Evolutionary conservation across 2,888 invertebrate genomes (phyloP), one percentile per base, ranked within the genome.

Genomic region (Cantharis rustica): DNA sequence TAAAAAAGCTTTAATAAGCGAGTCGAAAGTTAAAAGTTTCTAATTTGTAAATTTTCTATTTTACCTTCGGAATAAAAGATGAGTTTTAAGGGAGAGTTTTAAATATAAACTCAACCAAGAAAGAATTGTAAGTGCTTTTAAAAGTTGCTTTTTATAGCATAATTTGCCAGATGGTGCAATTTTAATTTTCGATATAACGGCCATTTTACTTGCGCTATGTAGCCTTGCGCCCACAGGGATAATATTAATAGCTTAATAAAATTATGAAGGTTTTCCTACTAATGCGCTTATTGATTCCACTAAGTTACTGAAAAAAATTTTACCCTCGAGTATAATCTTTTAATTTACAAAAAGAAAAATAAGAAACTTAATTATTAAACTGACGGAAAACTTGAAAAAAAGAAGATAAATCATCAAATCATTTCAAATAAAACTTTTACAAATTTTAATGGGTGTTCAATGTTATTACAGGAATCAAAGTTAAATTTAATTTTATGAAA

Each of bases 101-200:
- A 77, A 77, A 77, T 76, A 77, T 72, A 71, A 71, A 74, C 73
- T 66, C 64, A 61, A 63, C 61, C 77, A 71, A 69, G 71, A 77
- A 77, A 75, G 75, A 69, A 77, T 77, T 77, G 77, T 75, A 72
- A 74, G 75, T 72, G 77, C 72, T 74, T 75, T 75, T 77, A 75
- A 74, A 77, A 77, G 71, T 69, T 26, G 71, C 78, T 75, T 75
- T 78, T 75, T 78, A 75, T 73, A 23, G 68, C 72, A 69, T 73
- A 78, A 78, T 73, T 78, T 73, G 75, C 77, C 77, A 77, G 75
- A 75, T 77, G 77, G 69, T 77, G 75, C 75, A 75, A 75, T 77
- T 75, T 77, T 77, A 77, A 77, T 77, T 77, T 75, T 75, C 75
- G 66, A 72, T 68, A 70, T 75, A 73, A 71, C 75, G 61, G 74